These are phyloP conservation scores for Actinostola sp. DNA, from an alignment of 92 coral and sea anemone species.

Conservation along the genomic window DNA sequence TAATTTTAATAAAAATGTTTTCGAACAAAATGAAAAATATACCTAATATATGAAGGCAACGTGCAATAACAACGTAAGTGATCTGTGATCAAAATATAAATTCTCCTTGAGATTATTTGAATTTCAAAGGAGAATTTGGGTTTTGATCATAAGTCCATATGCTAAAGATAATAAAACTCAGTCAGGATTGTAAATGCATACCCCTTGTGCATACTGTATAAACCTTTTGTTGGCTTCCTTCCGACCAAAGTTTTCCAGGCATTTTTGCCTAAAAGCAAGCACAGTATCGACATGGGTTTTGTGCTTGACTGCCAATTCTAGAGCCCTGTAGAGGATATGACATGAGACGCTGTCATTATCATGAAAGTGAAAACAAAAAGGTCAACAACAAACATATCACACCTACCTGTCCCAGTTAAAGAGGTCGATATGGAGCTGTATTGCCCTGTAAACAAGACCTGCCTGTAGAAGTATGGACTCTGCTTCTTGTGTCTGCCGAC, in stretches of 20 bases:
- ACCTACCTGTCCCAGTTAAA: constrained; percentile 99
- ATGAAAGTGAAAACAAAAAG: too few species aligned
- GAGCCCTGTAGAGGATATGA: constrained; percentile 68
- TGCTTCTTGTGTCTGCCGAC: constrained; percentile 92
- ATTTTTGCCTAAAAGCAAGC: constrained; percentile 86
- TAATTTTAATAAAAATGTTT: not conserved
- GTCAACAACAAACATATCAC: not conserved
- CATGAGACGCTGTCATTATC: not conserved
- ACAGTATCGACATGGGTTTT: constrained; percentile 99
- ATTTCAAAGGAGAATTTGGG: too few species aligned
- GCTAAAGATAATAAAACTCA: not conserved
- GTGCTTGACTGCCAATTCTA: constrained; percentile 96
- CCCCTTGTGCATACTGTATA: constrained; percentile 97
- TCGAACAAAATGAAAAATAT: too few species aligned
- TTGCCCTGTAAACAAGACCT: constrained; percentile 90
- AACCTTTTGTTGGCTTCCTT: constrained; percentile 84
- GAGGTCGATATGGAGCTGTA: constrained; percentile 96
- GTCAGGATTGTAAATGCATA: constrained; percentile 22
- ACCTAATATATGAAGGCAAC: too few species aligned
- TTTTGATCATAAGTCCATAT: not conserved
- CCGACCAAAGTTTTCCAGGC: constrained; percentile 88
- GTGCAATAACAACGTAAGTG: too few species aligned
- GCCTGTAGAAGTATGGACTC: constrained; percentile 90
- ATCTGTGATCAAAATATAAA: too few species aligned
- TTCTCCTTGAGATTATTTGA: too few species aligned